These are phyloP conservation scores for Mus spicilegus DNA, from an alignment of 2,113 vertebrate genomes.

Conservation along the genomic window DNA sequence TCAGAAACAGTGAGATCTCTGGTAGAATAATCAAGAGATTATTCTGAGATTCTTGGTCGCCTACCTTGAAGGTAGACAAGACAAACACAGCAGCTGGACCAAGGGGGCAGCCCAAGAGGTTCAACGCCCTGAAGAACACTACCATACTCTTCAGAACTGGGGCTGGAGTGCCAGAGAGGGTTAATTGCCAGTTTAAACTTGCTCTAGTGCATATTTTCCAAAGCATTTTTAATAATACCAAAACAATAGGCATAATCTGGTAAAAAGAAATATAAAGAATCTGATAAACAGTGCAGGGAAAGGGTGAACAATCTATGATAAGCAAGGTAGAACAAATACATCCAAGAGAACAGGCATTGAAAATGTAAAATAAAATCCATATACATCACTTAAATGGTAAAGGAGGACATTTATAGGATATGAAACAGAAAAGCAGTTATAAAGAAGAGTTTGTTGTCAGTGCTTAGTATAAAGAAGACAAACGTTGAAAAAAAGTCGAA, in stretches of 20 bases:
- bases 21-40: not conserved
- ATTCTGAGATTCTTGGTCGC: not conserved
- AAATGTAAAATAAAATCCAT: slow-evolving; percentile 31
- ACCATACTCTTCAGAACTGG: not conserved
- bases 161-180: not conserved
- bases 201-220: not conserved
- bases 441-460: not conserved
- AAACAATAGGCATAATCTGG: not conserved
- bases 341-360: not conserved
- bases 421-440: not conserved
- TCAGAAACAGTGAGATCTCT: not conserved
- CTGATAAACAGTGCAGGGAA: not conserved
- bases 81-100: not conserved
- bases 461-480: not conserved
- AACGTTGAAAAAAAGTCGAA: not conserved
- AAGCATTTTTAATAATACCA: not conserved
- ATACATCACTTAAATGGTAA: slow-evolving; percentile 19
- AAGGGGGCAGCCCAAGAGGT: not conserved
- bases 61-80: not conserved
- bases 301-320: not conserved
- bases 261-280: not conserved
- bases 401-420: not conserved
- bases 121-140: not conserved
- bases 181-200: not conserved
- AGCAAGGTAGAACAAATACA: not conserved